Evolutionary conservation across 1,140 invertebrate genomes (phyloP), one percentile per base, ranked within the genome.

Genomic region (Littorina saxatilis): DNA sequence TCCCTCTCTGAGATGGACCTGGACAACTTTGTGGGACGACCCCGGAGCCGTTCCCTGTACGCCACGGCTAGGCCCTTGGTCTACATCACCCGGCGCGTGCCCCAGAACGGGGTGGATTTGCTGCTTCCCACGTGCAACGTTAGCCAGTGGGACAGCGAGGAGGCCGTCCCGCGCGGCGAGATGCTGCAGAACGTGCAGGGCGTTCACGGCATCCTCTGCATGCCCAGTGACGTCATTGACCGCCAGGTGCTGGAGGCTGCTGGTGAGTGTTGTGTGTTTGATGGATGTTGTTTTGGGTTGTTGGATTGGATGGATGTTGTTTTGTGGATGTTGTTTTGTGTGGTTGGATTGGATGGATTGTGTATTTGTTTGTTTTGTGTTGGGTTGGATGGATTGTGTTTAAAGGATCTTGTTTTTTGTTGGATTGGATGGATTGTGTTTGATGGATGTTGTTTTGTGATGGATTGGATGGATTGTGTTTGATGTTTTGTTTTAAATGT

Each of bases 151-250:
- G 87, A 92, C 74, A 87, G 87, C 43, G 80, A 86, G 47, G 87
- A 89, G 23, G 82, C 96, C 37, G 95, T 97, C 55, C 95, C 96
- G 17, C 93, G 95, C 76, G 92, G 94, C 43, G 94, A 95, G 83
- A 92, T 98, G 13, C 82, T 98, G 2, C 94, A 95, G 87, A 94
- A 95, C 87, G 93, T 98, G 17, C 87, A 91, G 72, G 95, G 96
- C 77, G 95, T 95, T 50, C 94, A 96, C 89, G 97, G 94, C 0
- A 90, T 99, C 0, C 96, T 95, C 87, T 98, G 97, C 91, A 93
- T 96, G 72, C 91, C 98, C 1, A 95, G 95, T 11, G 97, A 98
- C 88, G 96, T 95, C 91, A 97, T 99, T 88, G 96, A 98, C 90
- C 92, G 94, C 7, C 95, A 96, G 86, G 87, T 98, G 13, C 87